Conservation (phyloP, 2,797 vertebrate genomes). For the Menidia menidia region DNA sequence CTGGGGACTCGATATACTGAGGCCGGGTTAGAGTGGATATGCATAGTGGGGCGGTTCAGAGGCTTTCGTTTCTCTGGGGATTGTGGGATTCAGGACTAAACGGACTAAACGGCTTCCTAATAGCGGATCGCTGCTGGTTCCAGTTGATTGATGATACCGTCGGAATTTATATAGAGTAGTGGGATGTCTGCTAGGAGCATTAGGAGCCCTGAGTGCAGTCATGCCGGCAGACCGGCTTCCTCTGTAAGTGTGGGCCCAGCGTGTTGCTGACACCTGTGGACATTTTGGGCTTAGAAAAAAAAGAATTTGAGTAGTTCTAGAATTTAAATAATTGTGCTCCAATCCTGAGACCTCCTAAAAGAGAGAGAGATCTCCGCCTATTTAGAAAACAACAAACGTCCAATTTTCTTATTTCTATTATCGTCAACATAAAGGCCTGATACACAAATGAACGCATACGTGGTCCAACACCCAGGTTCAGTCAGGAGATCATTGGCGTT, state of each 20-base stretch:
- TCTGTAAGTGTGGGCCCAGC: constrained; percentile 31
- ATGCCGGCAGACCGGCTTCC: constrained; percentile 41
- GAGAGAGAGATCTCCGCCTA: constrained; percentile 22
- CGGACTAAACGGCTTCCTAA: constrained; percentile 37
- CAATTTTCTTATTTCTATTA: too few species aligned
- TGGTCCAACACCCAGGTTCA: too few species aligned
- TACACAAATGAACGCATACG: too few species aligned
- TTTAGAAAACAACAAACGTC: not conserved
- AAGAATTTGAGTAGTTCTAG: constrained; percentile 11
- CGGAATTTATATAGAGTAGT: constrained; percentile 51
- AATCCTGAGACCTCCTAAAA: constrained; percentile 14
- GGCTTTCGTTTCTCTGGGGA: constrained; percentile 24
- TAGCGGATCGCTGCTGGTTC: constrained; percentile 47
- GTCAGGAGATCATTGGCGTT: too few species aligned
- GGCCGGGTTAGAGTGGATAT: not conserved
- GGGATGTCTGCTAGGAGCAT: constrained; percentile 37
- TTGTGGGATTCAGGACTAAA: constrained; percentile 8
- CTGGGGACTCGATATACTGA: not conserved
- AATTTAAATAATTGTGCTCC: constrained; percentile 34
- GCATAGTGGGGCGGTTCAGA: not conserved
- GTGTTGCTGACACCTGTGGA: constrained; percentile 35
- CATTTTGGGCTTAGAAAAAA: constrained; percentile 52
- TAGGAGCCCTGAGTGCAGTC: constrained; percentile 60
- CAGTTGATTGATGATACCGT: constrained; percentile 62
- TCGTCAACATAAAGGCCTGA: too few species aligned